Percentiles rank a stretch among this genome's conserved stretches.
Conservation (phyloP, 2,113 vertebrate species). For the Antechinus flavipes region DNA sequence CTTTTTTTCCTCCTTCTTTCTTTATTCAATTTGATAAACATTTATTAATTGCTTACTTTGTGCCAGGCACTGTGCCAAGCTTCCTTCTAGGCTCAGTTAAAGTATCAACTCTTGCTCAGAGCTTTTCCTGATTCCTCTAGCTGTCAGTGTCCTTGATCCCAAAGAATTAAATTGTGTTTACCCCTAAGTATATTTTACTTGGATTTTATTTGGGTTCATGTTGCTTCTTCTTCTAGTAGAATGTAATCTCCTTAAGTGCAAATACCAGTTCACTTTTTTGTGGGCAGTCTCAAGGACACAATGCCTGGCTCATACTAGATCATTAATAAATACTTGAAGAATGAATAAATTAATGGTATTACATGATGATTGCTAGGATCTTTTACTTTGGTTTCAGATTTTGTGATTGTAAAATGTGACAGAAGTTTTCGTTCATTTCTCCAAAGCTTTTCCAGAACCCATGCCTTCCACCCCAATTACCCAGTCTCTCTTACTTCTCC, state of each 20-base stretch:
- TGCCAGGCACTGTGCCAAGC: neutral
- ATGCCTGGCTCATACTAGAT: neutral
- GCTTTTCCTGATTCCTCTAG: neutral
- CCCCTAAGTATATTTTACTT: neutral
- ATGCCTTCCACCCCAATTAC: neutral
- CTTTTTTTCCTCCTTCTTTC: too few species aligned
- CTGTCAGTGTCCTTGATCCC: neutral
- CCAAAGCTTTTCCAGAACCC: neutral
- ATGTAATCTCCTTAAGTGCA: neutral
- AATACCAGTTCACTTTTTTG: neutral
- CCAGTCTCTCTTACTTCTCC: conserved; percentile 86
- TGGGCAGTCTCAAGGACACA: neutral
- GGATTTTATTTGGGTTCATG: neutral
- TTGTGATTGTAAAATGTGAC: neutral
- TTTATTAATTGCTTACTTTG: neutral
- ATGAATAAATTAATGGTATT: neutral
- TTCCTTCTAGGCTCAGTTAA: neutral
- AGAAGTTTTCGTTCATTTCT: neutral
- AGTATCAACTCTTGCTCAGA: neutral
- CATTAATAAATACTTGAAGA: neutral
- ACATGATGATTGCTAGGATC: too few species aligned
- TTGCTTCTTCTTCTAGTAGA: neutral
- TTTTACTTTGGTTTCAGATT: neutral
- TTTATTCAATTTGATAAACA: neutral
- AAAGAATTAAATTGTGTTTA: neutral